Evolutionary conservation across 1,140 invertebrate species (phyloP).

Genomic region (Caerostris extrusa): DNA sequence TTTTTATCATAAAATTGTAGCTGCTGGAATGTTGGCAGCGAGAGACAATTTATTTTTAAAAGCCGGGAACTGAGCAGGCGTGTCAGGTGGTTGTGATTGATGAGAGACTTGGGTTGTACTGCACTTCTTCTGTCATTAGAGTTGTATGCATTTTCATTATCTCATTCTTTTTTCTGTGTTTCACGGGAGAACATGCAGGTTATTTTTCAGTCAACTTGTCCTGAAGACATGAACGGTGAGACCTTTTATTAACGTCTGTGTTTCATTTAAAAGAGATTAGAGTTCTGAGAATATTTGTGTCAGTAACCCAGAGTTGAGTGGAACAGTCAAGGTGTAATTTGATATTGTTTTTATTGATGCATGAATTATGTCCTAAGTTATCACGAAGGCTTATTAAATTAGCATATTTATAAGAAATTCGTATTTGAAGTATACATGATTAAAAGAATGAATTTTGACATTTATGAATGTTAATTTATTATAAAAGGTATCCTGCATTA

Average conservation of each 20-base stretch:
- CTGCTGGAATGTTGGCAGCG: slow-evolving; percentile 5
- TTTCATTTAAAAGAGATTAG: not conserved
- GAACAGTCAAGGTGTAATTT: too few relatives aligned
- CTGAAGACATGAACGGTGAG: not conserved
- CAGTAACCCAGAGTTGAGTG: too few relatives aligned
- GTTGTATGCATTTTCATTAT: slow-evolving; percentile 45
- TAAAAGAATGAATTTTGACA: too few relatives aligned
- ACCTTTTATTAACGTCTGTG: not conserved
- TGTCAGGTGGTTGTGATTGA: slow-evolving; percentile 51
- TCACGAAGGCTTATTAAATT: too few relatives aligned
- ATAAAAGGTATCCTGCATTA: too few relatives aligned
- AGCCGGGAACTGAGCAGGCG: slow-evolving; percentile 18
- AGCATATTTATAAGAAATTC: too few relatives aligned
- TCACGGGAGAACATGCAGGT: not conserved
- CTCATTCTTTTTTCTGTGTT: slow-evolving; percentile 3
- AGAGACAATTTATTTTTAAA: slow-evolving; percentile 60
- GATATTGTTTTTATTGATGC: too few relatives aligned
- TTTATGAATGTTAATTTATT: too few relatives aligned
- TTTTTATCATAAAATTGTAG: slow-evolving; percentile 53
- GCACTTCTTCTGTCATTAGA: slow-evolving; percentile 53
- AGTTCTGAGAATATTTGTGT: too few relatives aligned
- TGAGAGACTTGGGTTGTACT: slow-evolving; percentile 27
- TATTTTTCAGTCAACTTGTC: not conserved
- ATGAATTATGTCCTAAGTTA: too few relatives aligned
- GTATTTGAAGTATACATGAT: too few relatives aligned